These are phyloP conservation scores for Aphelocoma californica DNA, from an alignment of 2,797 vertebrate genomes.

Conservation along the genomic window DNA sequence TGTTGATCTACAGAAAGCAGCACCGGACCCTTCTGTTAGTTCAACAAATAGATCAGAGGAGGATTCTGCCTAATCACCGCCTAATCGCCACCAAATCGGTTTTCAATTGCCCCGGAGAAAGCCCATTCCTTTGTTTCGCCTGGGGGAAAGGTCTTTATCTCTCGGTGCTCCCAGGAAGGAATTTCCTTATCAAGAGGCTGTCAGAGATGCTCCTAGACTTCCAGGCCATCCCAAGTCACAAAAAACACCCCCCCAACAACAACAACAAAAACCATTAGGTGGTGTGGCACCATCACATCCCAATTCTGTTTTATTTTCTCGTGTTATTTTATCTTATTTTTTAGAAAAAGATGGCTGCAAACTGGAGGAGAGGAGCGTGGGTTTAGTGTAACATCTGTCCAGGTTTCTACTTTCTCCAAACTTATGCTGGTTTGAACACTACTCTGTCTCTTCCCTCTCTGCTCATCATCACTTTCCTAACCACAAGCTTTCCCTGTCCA, in stretches of 20 bases:
- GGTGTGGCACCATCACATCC: background rate
- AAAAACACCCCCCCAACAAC: background rate
- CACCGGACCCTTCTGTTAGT: background rate
- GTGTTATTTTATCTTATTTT: background rate
- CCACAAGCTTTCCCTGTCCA: accelerated
- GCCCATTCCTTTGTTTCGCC: background rate
- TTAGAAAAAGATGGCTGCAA: background rate
- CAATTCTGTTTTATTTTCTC: background rate
- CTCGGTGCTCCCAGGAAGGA: background rate
- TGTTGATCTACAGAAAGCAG: background rate
- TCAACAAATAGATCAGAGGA: background rate
- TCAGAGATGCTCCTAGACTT: background rate
- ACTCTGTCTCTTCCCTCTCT: background rate
- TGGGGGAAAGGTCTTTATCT: background rate
- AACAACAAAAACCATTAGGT: background rate
- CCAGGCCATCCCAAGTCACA: background rate
- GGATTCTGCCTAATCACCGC: background rate
- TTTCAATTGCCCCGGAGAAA: background rate
- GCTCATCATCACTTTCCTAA: accelerated
- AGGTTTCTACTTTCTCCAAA: background rate
- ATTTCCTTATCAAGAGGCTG: background rate
- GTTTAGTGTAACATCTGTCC: too few species aligned
- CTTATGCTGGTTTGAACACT: accelerated
- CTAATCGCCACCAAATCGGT: background rate
- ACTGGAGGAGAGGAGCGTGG: background rate